These are phyloP conservation scores for Novumbra hubbsi DNA, from an alignment of 2,797 vertebrate species.

Conservation along the genomic window DNA sequence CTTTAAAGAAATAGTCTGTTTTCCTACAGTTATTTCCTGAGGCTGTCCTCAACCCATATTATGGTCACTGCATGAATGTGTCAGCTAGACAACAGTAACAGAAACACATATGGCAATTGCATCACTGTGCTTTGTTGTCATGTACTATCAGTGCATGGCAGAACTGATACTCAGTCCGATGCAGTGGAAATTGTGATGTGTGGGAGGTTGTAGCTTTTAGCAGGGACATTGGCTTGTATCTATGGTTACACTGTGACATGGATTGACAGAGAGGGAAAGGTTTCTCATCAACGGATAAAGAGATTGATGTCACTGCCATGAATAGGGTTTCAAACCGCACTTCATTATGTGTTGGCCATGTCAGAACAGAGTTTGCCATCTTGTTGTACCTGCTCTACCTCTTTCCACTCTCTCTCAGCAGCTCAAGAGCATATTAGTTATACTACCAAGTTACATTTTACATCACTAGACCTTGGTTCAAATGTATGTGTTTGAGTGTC, in stretches of 20 bases:
- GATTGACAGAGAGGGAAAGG: constrained; percentile 14
- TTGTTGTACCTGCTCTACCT: not conserved
- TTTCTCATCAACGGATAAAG: constrained; percentile 40
- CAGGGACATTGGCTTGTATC: not conserved
- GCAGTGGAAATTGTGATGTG: constrained; percentile 1
- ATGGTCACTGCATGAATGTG: not conserved
- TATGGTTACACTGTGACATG: constrained; percentile 4
- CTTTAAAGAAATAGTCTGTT: too few relatives aligned
- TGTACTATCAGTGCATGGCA: not conserved
- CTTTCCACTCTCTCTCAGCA: not conserved
- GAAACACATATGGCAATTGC: not conserved
- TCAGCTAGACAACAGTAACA: not conserved
- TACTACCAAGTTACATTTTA: not conserved
- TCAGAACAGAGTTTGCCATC: constrained; percentile 2
- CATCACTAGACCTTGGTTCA: not conserved
- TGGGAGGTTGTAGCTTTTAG: not conserved
- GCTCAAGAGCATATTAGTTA: not conserved
- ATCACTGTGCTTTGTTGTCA: constrained; percentile 5
- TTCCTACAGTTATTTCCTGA: too few relatives aligned
- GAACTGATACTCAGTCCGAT: constrained; percentile 1
- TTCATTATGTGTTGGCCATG: constrained; percentile 16
- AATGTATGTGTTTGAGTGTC: too few relatives aligned
- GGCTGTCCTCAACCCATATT: not conserved
- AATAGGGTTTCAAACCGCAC: constrained; percentile 32
- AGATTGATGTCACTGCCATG: constrained; percentile 30